phyloP scores from a whole-genome alignment of 1,140 invertebrate genomes.

The Manduca sexta region DNA sequence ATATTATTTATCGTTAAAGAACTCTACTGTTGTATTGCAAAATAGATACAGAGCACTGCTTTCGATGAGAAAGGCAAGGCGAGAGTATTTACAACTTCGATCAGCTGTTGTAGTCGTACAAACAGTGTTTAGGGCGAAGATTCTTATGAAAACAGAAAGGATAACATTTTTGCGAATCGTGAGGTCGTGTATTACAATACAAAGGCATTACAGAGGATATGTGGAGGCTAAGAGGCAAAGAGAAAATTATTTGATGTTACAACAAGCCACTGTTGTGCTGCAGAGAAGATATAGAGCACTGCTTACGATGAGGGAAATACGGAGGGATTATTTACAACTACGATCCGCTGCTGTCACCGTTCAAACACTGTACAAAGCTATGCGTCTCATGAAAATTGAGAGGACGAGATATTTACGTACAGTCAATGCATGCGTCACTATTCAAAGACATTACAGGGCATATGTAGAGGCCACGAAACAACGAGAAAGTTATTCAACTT shows the following conservation, averaged over 20 bases:
- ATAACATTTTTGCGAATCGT: constrained; percentile 23
- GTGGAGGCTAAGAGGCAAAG: constrained; percentile 36
- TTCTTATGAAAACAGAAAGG: no score
- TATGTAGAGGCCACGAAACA: constrained; percentile 5
- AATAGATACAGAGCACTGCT: constrained; percentile 63
- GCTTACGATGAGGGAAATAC: constrained; percentile 28
- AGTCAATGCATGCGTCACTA: constrained; percentile 17
- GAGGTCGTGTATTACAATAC: constrained; percentile 41
- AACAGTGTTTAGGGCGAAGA: constrained; percentile 26
- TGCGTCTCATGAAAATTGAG: constrained; percentile 29
- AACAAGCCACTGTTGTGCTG: constrained; percentile 29
- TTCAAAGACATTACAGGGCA: constrained; percentile 32
- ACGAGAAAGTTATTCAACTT: constrained; percentile 23
- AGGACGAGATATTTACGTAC: constrained; percentile 22
- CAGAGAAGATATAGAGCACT: constrained; percentile 46
- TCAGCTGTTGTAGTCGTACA: constrained; percentile 42
- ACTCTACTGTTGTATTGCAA: constrained; percentile 67
- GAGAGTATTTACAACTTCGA: constrained; percentile 5
- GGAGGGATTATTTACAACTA: constrained; percentile 27
- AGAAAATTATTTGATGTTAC: constrained; percentile 38
- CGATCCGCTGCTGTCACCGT: constrained; percentile 14
- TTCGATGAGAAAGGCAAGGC: constrained; percentile 9
- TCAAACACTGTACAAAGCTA: constrained; percentile 40
- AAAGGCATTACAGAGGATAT: constrained; percentile 45
- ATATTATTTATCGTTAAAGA: constrained; percentile 21